Percentiles rank a stretch among this genome's conserved stretches.
These are phyloP conservation scores for Lucifuga dentata DNA, from an alignment of 2,113 vertebrate species.

Conservation along the genomic window DNA sequence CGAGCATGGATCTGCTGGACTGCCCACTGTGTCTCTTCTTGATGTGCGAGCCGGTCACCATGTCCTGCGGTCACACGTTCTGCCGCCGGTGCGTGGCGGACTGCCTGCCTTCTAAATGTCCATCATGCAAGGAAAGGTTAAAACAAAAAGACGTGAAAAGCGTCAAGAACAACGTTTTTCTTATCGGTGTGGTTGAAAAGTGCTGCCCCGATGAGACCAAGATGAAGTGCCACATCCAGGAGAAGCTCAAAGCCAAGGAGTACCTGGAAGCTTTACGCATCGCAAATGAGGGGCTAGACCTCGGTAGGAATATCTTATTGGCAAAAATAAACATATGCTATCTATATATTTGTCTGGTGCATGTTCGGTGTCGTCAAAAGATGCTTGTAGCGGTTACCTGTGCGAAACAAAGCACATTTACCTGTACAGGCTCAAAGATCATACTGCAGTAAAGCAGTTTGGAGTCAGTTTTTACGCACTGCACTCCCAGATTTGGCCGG, in stretches of 20 bases:
- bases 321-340: too few species aligned
- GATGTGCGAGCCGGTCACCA: conserved; percentile 87
- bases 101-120: conserved; percentile 78
- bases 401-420: background rate
- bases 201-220: conserved; percentile 76
- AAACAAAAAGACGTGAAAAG: conserved; percentile 70
- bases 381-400: background rate
- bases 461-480: conserved; percentile 26
- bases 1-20: conserved; percentile 83
- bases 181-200: conserved; percentile 84
- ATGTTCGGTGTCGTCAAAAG: background rate
- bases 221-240: conserved; percentile 73
- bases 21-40: conserved; percentile 85
- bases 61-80: conserved; percentile 88
- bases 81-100: conserved; percentile 84
- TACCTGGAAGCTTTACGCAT: conserved; percentile 82
- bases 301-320: too few species aligned
- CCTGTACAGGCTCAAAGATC: background rate
- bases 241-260: conserved; percentile 75
- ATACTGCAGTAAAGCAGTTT: background rate
- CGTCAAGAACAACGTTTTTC: conserved; percentile 83
- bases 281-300: conserved; percentile 76
- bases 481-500: conserved; percentile 3
- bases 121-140: conserved; percentile 80
- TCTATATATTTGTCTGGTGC: background rate